Evolutionary conservation across 1,140 invertebrate species (phyloP), one percentile per base, ranked within the genome.

Genomic region (Euglossa dilemma): DNA sequence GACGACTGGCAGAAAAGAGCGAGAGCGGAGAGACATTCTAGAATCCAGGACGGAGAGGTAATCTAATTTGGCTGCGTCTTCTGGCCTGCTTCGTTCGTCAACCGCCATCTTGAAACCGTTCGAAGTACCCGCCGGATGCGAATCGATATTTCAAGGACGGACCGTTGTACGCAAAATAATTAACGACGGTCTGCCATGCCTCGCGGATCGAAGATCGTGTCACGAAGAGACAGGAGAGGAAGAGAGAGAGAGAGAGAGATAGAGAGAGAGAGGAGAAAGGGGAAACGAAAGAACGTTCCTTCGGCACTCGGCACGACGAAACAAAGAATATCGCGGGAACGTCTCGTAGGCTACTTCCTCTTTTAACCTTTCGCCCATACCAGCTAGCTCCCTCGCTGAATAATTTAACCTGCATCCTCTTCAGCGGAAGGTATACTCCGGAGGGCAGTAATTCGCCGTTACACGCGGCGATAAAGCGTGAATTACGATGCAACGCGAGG

Each of bases 101-200:
- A 80, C 85, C 84, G 86, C 88, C 88, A 88, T 89, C 80, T 88
- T 86, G 86, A 81, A 88, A 86, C 87, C 80, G 87, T 89, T 87
- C 81, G 47, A 87, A 74, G 81, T 59, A 56, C 69, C 63, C 84
- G 18, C 67, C 6, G 54, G 71, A 70, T 85, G 66, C 73, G 69
- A 88, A 88, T 89, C 88, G 85, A 89, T 89, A 89, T 80, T 76
- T 76, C 84, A 86, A 84, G 84, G 81, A 88, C 87, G 79, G 66
- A 54, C 69, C n/a, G 73, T 66, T 45, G 52, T 67, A 82, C 63
- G 80, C 63, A 76, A 80, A 80, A 73, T 76, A 76, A 52, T 76
- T 69, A 76, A 82, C 80, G 54, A 69, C 54, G 16, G 45, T 50
- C 12, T 52, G 36, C 14, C 25, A 3, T n/a, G 50, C 50, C 9